Conservation (phyloP, 1,140 invertebrate species). For the Fopius arisanus region DNA sequence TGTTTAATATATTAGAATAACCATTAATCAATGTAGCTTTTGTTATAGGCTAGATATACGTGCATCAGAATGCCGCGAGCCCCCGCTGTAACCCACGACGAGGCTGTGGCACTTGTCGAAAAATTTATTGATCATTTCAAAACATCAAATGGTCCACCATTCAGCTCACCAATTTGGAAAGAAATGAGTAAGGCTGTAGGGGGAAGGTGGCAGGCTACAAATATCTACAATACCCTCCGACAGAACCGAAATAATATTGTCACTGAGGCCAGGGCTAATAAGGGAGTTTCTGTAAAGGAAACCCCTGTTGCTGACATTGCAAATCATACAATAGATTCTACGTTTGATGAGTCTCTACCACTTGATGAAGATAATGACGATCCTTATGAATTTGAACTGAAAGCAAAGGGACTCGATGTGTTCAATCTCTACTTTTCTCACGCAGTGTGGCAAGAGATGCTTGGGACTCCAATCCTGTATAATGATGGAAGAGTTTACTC, state of each 20-base stretch:
- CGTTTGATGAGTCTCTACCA: background rate
- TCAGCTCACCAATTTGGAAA: background rate
- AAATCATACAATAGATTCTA: background rate
- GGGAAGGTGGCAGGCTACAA: background rate
- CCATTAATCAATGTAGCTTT: background rate
- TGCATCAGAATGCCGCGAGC: background rate
- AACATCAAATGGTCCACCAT: background rate
- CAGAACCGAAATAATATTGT: background rate
- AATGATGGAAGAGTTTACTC: background rate
- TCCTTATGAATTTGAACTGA: background rate
- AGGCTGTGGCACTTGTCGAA: background rate
- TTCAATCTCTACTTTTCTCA: background rate
- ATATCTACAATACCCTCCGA: background rate
- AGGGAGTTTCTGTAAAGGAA: background rate
- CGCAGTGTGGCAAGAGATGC: background rate
- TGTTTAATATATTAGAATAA: too few species aligned
- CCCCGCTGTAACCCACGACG: background rate
- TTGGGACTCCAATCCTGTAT: background rate
- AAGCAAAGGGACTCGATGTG: background rate
- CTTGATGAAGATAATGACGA: background rate
- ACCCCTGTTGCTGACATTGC: background rate
- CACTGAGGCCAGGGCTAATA: background rate
- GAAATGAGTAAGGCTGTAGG: background rate
- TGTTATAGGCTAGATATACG: background rate
- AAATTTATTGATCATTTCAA: background rate